phyloP scores from a whole-genome alignment of 1,140 invertebrate genomes.

The Heliothis virescens region DNA sequence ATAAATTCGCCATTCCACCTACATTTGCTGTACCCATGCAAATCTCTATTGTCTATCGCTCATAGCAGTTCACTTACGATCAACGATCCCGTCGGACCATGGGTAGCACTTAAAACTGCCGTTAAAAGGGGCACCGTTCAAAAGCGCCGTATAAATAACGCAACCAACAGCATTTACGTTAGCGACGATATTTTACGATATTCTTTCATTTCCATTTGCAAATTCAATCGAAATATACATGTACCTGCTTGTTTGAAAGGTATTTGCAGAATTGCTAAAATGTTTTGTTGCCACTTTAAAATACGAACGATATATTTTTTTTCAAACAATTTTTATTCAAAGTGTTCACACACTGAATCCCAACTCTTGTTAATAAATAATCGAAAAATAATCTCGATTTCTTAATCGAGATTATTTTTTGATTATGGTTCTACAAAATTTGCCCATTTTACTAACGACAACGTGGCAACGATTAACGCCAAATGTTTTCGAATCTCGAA shows the following conservation, averaged over 20 bases:
- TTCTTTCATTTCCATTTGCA: slow-evolving; percentile 76
- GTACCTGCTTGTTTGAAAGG: slow-evolving; percentile 42
- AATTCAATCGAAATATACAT: slow-evolving; percentile 62
- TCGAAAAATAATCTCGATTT: no score
- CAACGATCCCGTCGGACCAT: slow-evolving; percentile 66
- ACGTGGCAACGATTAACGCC: no score
- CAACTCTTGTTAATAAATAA: no score
- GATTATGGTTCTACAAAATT: no score
- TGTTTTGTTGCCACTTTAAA: not conserved
- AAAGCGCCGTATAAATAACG: slow-evolving; percentile 83
- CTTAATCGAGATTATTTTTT: no score
- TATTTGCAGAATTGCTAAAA: slow-evolving; percentile 11
- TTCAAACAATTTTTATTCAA: not conserved
- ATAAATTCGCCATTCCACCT: slow-evolving; percentile 8
- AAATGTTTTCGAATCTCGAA: no score
- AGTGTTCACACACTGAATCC: no score
- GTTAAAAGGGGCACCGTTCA: slow-evolving; percentile 81
- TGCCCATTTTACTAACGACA: no score
- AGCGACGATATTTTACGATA: slow-evolving; percentile 76
- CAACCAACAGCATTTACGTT: slow-evolving; percentile 75
- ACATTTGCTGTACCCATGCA: not conserved
- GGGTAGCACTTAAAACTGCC: slow-evolving; percentile 81
- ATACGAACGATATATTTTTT: not conserved
- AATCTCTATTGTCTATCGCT: slow-evolving; percentile 31
- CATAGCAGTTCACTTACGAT: slow-evolving; percentile 54